A percentile compares a stretch with the other conserved stretches of the same genome.
These are phyloP conservation scores for Hydropsyche tenuis DNA, from an alignment of 1,140 invertebrate species.

Conservation along the genomic window DNA sequence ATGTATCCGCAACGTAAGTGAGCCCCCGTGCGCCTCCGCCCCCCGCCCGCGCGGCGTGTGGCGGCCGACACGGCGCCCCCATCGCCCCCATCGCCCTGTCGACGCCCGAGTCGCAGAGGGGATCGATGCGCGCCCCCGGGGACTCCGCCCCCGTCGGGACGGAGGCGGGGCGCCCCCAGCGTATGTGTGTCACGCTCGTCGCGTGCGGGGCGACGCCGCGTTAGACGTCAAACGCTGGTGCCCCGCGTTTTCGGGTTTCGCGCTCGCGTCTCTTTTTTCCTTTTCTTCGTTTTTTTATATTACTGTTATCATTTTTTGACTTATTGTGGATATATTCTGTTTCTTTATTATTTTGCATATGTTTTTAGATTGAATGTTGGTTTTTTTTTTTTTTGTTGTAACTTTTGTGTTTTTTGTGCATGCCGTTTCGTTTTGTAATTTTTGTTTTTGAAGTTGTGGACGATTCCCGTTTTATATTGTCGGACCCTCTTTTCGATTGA, in stretches of 20 bases:
- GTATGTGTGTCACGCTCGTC: slow-evolving; percentile 2
- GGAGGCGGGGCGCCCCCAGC: neutral
- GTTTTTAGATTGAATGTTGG: neutral
- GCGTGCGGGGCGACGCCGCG: no score
- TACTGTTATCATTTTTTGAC: neutral
- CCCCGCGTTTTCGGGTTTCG: no score
- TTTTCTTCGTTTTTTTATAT: neutral
- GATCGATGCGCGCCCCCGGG: neutral
- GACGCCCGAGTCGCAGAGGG: neutral
- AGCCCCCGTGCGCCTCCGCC: slow-evolving; percentile 1
- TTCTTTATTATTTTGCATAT: neutral
- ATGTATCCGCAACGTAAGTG: slow-evolving; percentile 66
- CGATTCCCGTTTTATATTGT: no score
- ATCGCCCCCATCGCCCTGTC: neutral
- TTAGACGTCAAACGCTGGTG: no score
- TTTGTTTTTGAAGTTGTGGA: no score
- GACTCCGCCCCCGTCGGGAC: neutral
- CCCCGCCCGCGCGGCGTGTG: slow-evolving; percentile 4
- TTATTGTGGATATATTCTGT: neutral
- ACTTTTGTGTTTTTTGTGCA: neutral
- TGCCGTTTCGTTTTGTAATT: neutral
- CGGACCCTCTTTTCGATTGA: no score
- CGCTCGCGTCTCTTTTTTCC: neutral
- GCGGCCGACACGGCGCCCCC: neutral
- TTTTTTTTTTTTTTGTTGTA: neutral